Evolutionary conservation across 2,113 vertebrate genomes (phyloP).

Genomic region (Mustelus asterias): DNA sequence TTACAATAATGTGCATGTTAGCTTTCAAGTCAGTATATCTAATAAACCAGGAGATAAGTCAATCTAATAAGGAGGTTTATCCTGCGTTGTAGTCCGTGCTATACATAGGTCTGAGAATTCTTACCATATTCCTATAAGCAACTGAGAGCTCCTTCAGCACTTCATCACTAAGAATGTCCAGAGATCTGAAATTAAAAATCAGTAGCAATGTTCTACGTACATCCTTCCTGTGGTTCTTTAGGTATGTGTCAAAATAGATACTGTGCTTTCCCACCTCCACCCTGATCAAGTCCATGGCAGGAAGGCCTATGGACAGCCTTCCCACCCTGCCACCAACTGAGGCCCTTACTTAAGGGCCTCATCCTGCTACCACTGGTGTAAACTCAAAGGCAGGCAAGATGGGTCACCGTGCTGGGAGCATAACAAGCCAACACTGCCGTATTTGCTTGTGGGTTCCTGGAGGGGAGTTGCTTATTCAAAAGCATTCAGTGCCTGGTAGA

Average conservation of each 20-base stretch:
- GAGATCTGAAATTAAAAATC: conserved; percentile 61
- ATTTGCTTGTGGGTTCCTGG: too few relatives aligned
- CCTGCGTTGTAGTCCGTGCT: too few relatives aligned
- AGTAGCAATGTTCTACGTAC: conserved; percentile 15
- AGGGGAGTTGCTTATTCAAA: too few relatives aligned
- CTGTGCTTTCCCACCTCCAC: not conserved
- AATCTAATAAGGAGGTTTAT: not conserved
- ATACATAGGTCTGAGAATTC: not conserved
- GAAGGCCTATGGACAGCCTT: too few relatives aligned
- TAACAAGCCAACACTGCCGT: too few relatives aligned
- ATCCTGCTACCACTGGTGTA: too few relatives aligned
- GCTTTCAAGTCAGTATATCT: not conserved
- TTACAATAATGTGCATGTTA: not conserved
- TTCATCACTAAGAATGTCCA: conserved; percentile 86
- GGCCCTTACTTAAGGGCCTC: too few relatives aligned
- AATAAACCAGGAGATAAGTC: not conserved
- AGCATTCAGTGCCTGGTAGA: too few relatives aligned
- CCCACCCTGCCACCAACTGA: too few relatives aligned
- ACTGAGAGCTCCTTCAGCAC: conserved; percentile 79
- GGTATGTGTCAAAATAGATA: not conserved
- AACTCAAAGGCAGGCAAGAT: too few relatives aligned
- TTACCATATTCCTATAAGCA: conserved; percentile 85
- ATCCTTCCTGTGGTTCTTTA: not conserved
- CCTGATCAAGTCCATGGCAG: too few relatives aligned
- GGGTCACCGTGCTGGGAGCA: too few relatives aligned